Conservation (phyloP, 2,888 invertebrate genomes). For the Drosophila koepferae region DNA sequence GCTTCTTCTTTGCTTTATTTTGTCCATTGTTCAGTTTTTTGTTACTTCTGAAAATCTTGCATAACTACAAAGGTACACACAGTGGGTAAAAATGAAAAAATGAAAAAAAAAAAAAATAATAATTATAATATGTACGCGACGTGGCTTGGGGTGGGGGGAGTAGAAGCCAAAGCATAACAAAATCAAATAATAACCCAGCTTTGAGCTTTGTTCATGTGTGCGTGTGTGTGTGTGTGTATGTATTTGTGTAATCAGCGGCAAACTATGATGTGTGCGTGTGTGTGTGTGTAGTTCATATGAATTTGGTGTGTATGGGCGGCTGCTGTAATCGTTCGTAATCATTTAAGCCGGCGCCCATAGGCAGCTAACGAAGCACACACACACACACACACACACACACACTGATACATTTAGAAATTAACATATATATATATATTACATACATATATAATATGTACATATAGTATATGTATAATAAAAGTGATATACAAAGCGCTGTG, state of each 20-base stretch:
- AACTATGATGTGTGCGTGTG: neutral
- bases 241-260: neutral
- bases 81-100: slow-evolving; percentile 14
- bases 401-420: neutral
- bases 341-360: slow-evolving; percentile 41
- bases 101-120: slow-evolving; percentile 10
- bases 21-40: slow-evolving; percentile 50
- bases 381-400: neutral
- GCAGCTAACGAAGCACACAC: neutral
- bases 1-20: slow-evolving; percentile 10
- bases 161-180: slow-evolving; percentile 4
- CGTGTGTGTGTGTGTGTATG: neutral
- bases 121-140: slow-evolving; percentile 9
- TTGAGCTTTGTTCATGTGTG: slow-evolving; percentile 7
- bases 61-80: slow-evolving; percentile 40
- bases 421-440: neutral
- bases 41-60: slow-evolving; percentile 56
- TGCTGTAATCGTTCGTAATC: slow-evolving; percentile 50
- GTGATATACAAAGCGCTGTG: slow-evolving; percentile 19
- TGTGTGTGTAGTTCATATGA: slow-evolving; percentile 14
- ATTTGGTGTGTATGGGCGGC: slow-evolving; percentile 35
- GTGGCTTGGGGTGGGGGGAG: neutral
- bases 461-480: neutral
- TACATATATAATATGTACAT: neutral
- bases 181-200: slow-evolving; percentile 35